Evolutionary conservation across 2,797 vertebrate genomes (phyloP).

Genomic region (Triplophysa bombifrons): DNA sequence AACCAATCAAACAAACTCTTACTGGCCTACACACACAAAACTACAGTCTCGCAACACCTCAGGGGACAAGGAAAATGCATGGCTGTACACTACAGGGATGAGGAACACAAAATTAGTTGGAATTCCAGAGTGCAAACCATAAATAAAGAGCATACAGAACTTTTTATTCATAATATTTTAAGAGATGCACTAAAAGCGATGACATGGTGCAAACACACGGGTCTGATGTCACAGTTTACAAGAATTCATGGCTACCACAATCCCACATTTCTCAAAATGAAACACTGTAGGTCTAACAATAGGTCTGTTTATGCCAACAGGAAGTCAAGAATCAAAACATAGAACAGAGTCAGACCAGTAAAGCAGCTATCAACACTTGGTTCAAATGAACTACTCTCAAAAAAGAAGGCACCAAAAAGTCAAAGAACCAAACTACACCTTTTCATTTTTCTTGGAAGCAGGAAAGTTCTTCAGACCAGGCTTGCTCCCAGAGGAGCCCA

Average conservation of each 20-base stretch:
- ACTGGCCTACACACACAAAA: conserved; percentile 7
- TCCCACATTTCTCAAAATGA: background rate
- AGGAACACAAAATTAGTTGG: background rate
- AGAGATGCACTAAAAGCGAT: background rate
- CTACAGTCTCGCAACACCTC: background rate
- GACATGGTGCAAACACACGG: background rate
- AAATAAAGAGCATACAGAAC: background rate
- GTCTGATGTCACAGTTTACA: background rate
- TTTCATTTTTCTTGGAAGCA: conserved; percentile 35
- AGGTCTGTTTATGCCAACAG: background rate
- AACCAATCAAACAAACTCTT: conserved; percentile 34
- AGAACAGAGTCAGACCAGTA: background rate
- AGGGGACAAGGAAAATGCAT: background rate
- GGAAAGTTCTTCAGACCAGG: conserved; percentile 29
- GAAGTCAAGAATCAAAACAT: conserved; percentile 7
- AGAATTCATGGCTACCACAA: background rate
- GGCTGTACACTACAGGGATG: background rate
- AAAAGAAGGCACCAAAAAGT: background rate
- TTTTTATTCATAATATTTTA: background rate
- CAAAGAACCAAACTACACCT: conserved; percentile 36
- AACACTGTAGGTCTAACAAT: background rate
- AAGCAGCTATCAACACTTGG: background rate
- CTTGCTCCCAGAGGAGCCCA: conserved; percentile 56
- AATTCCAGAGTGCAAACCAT: background rate
- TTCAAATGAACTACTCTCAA: background rate